Percentiles rank a stretch among this genome's conserved stretches.
phyloP scores from a whole-genome alignment of 1,140 invertebrate genomes.

The Scaptomyza graminum region DNA sequence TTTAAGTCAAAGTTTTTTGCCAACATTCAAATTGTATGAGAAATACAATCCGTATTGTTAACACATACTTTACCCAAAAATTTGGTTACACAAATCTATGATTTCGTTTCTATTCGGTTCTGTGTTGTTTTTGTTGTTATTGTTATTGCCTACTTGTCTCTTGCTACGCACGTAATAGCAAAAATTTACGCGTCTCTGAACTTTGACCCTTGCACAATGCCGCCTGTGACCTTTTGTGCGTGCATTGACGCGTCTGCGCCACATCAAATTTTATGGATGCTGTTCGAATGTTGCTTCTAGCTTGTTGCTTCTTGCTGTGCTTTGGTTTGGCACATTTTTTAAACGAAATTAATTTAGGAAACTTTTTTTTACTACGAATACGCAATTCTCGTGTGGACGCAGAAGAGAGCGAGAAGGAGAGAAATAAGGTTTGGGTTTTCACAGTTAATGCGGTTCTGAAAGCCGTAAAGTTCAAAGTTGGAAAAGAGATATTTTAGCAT shows the following conservation, averaged over 20 bases:
- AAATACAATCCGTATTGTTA: not conserved
- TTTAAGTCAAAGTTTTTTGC: not conserved
- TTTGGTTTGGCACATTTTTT: constrained; percentile 60
- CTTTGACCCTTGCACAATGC: constrained; percentile 67
- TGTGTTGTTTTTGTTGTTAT: not conserved
- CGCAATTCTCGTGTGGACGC: constrained; percentile 24
- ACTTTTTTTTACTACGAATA: constrained; percentile 50
- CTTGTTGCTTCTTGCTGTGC: constrained; percentile 32
- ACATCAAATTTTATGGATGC: constrained; percentile 61
- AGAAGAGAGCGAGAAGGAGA: not conserved
- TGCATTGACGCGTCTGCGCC: constrained; percentile 48
- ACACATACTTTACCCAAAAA: not conserved
- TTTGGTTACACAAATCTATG: not conserved
- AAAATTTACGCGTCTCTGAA: constrained; percentile 75
- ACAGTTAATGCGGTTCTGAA: constrained; percentile 31
- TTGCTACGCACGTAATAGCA: constrained; percentile 55
- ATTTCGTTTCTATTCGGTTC: not conserved
- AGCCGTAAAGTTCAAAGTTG: constrained; percentile 35
- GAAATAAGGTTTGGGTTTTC: not conserved
- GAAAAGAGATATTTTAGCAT: constrained; percentile 7
- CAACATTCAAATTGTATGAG: not conserved
- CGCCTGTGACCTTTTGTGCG: constrained; percentile 66
- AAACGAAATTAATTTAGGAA: constrained; percentile 78
- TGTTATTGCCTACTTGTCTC: not conserved
- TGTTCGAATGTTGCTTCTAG: constrained; percentile 24